Conservation (phyloP, 2,113 vertebrate species). For the Cottus gobio region DNA sequence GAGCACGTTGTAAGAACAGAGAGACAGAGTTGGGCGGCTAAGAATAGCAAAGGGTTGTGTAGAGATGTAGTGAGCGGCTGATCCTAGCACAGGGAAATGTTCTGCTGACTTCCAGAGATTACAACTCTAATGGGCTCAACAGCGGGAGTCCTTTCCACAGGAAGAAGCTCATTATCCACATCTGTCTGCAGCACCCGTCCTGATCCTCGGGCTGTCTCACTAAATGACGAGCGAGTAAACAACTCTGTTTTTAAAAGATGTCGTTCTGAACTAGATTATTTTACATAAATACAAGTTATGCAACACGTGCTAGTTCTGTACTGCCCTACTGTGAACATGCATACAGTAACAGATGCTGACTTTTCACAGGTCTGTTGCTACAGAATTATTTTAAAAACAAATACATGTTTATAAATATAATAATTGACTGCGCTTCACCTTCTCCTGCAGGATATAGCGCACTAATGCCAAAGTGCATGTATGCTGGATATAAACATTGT, state of each 20-base stretch:
- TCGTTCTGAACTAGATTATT: no score
- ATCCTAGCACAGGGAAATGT: conserved; percentile 44
- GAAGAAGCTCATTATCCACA: conserved; percentile 70
- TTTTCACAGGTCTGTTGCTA: not conserved
- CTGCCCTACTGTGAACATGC: not conserved
- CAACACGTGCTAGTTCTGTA: not conserved
- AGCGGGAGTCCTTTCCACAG: conserved; percentile 67
- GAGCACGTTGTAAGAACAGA: conserved; percentile 8
- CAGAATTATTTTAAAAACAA: not conserved
- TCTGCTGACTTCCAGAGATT: conserved; percentile 60
- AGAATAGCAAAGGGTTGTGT: conserved; percentile 65
- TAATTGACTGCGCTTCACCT: no score
- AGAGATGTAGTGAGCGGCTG: conserved; percentile 62
- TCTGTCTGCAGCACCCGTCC: conserved; percentile 37
- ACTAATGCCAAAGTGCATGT: no score
- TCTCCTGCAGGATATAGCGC: no score
- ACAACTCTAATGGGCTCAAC: conserved; percentile 72
- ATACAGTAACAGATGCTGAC: not conserved
- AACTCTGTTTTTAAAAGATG: conserved; percentile 13
- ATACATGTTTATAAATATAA: no score
- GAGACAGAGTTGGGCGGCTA: conserved; percentile 31
- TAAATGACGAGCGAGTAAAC: conserved; percentile 23
- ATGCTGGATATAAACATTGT: no score
- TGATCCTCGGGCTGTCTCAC: conserved; percentile 42
- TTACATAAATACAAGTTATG: not conserved